phyloP scores from a whole-genome alignment of 2,797 vertebrate species.

The Sebastes steindachneri region DNA sequence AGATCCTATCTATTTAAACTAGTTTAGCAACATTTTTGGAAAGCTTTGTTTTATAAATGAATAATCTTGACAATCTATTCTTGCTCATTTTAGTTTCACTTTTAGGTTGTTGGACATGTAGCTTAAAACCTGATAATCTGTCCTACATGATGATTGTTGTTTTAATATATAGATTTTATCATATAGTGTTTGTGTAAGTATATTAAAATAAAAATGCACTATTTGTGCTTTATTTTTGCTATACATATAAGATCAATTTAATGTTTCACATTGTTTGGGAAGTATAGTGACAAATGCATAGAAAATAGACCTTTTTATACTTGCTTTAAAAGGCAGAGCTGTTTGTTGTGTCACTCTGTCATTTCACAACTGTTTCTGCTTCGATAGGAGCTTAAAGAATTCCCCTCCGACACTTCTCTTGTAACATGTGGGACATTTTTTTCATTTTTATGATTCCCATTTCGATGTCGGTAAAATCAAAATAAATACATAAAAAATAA shows the following conservation, averaged over 20 bases:
- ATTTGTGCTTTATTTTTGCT: slow-evolving; percentile 5
- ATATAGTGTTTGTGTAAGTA: background rate
- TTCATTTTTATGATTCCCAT: slow-evolving; percentile 11
- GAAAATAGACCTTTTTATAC: background rate
- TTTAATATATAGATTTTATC: background rate
- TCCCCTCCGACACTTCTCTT: slow-evolving; percentile 59
- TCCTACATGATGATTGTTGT: background rate
- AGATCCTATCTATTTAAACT: slow-evolving; percentile 45
- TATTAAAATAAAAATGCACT: background rate
- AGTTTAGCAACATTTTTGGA: slow-evolving; percentile 10
- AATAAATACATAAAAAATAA: background rate
- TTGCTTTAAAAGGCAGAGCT: slow-evolving; percentile 2
- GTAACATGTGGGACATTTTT: slow-evolving; percentile 26
- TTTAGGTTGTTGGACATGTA: background rate
- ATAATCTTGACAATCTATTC: background rate
- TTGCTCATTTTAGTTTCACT: slow-evolving; percentile 30
- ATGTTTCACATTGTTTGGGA: background rate
- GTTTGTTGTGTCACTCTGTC: slow-evolving; percentile 33
- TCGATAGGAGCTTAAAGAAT: slow-evolving; percentile 31
- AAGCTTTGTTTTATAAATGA: background rate
- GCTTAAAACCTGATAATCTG: background rate
- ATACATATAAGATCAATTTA: background rate
- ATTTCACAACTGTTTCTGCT: slow-evolving; percentile 49
- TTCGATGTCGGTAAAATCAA: slow-evolving; percentile 33
- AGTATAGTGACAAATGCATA: background rate